Evolutionary conservation across 2,888 invertebrate genomes (phyloP).

Genomic region (Andrena chrysosceles): DNA sequence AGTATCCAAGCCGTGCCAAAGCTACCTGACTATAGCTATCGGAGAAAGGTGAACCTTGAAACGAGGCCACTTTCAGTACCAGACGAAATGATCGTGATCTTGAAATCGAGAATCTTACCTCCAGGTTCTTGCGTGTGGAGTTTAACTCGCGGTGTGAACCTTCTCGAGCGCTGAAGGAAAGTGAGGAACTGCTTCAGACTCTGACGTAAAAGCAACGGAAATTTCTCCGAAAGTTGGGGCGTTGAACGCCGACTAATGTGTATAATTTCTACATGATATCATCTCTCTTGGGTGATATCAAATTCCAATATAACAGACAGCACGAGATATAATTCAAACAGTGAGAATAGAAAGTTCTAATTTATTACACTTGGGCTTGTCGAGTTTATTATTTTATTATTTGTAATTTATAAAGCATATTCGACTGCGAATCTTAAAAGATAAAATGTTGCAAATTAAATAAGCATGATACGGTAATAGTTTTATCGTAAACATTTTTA

Average conservation of each 20-base stretch:
- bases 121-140: slow-evolving; percentile 35
- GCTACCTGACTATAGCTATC: slow-evolving; percentile 49
- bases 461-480: background rate
- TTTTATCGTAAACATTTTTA: no score
- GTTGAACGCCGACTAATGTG: background rate
- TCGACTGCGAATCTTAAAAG: no score
- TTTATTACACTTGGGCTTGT: background rate
- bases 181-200: slow-evolving; percentile 9
- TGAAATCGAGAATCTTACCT: slow-evolving; percentile 81
- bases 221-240: slow-evolving; percentile 30
- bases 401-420: background rate
- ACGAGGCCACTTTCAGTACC: slow-evolving; percentile 83
- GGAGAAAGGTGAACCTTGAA: slow-evolving; percentile 82
- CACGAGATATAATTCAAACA: background rate
- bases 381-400: background rate
- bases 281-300: background rate
- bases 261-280: background rate
- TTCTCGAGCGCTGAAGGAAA: slow-evolving; percentile 37
- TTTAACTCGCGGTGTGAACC: slow-evolving; percentile 16
- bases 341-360: background rate
- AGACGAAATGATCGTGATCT: slow-evolving; percentile 83
- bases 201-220: slow-evolving; percentile 30
- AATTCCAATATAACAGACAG: background rate
- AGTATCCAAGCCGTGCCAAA: slow-evolving; percentile 43
- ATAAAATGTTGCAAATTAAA: background rate